phyloP scores from a whole-genome alignment of 2,888 invertebrate species.

The Coenonympha arcania region DNA sequence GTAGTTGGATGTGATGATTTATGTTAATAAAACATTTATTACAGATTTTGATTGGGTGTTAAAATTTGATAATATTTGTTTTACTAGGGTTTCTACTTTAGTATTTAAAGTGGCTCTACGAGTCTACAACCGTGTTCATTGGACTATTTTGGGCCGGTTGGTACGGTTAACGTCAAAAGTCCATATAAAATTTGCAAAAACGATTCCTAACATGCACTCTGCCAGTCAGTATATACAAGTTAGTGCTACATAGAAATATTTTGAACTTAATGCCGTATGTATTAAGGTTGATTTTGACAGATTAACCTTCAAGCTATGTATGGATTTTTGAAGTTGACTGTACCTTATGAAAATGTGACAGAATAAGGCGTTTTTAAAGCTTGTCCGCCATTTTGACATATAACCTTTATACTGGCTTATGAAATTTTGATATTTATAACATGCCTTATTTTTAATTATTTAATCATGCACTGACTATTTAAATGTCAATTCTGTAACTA shows the following conservation, averaged over 20 bases:
- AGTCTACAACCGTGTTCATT: neutral
- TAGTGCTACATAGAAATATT: too few relatives aligned
- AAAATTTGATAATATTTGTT: constrained; percentile 6
- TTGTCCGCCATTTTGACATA: too few relatives aligned
- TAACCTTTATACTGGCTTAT: neutral
- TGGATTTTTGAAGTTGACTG: too few relatives aligned
- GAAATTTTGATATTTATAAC: neutral
- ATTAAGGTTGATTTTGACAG: too few relatives aligned
- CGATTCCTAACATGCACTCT: too few relatives aligned
- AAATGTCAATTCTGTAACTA: too few relatives aligned
- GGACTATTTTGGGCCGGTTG: neutral
- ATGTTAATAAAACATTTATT: constrained; percentile 2
- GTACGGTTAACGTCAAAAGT: neutral
- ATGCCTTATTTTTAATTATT: neutral
- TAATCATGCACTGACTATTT: constrained; percentile 4
- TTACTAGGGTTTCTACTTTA: constrained; percentile 1
- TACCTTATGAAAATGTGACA: too few relatives aligned
- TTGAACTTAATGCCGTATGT: too few relatives aligned
- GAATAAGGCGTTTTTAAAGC: too few relatives aligned
- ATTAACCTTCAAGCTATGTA: too few relatives aligned
- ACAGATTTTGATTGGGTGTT: constrained; percentile 8
- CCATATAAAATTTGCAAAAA: too few relatives aligned
- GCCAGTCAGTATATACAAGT: too few relatives aligned
- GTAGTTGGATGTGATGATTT: neutral
- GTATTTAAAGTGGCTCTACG: neutral